Conservation (phyloP, 2,797 vertebrate genomes). For the Sebastes matsubarae region DNA sequence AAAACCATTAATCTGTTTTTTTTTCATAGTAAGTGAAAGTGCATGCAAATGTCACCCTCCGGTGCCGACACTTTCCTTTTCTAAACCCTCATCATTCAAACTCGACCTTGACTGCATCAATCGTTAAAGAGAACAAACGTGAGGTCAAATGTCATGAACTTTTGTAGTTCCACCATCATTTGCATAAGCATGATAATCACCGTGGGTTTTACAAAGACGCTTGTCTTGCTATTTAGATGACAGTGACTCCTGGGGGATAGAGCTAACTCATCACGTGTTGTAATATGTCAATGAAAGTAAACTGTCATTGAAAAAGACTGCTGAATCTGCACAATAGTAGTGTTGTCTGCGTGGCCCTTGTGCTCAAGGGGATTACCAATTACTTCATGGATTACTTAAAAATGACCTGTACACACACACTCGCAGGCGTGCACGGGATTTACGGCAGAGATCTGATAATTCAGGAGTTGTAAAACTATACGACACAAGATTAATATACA, state of each 20-base stretch:
- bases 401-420: neutral
- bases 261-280: neutral
- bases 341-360: neutral
- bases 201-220: neutral
- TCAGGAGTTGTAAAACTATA: constrained; percentile 7
- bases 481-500: constrained; percentile 2
- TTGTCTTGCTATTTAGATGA: neutral
- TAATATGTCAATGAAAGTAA: constrained; percentile 20
- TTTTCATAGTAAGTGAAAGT: neutral
- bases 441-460: neutral
- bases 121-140: neutral
- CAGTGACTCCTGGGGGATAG: neutral
- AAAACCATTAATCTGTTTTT: neutral
- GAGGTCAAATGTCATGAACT: neutral
- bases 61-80: neutral
- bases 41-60: neutral
- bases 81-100: neutral
- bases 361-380: constrained; percentile 4
- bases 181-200: neutral
- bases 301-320: neutral
- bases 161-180: neutral
- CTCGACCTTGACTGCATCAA: neutral
- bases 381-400: neutral
- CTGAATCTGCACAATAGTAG: constrained; percentile 4
- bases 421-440: neutral